Conservation (phyloP, 2,888 invertebrate genomes). For the Siphonodentalium dalli region DNA sequence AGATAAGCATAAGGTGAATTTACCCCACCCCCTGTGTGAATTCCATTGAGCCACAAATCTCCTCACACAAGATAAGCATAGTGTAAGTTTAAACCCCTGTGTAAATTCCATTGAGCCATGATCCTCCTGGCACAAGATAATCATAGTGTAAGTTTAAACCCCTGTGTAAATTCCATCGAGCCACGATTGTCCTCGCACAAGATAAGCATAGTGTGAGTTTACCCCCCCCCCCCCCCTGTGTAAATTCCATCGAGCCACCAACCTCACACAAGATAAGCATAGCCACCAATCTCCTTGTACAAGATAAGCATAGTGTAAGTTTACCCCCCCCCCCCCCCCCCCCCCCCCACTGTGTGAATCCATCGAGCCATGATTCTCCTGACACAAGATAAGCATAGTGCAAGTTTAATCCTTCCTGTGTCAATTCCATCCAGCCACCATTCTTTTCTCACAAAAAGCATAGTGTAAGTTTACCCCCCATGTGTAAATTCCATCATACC, state of each 20-base stretch:
- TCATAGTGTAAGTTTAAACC: too few species aligned
- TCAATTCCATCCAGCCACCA: conserved; percentile 94
- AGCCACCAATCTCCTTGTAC: conserved; percentile 89
- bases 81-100: too few species aligned
- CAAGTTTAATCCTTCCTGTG: conserved; percentile 95
- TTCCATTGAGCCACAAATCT: conserved; percentile 95
- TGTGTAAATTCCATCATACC: conserved; percentile 95
- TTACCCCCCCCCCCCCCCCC: too few species aligned
- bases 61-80: conserved; percentile 77
- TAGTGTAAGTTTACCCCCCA: too few species aligned
- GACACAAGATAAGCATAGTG: too few species aligned
- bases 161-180: conserved; percentile 94
- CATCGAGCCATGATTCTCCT: not conserved
- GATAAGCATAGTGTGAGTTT: conserved; percentile 69
- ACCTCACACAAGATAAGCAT: conserved; percentile 87
- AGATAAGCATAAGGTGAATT: conserved; percentile 68
- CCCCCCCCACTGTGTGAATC: too few species aligned
- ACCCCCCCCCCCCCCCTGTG: conserved; percentile 94
- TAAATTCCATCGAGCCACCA: conserved; percentile 94
- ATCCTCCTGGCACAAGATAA: not conserved
- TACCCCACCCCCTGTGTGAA: conserved; percentile 92
- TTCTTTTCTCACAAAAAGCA: too few species aligned
- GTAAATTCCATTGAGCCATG: not conserved
- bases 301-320: conserved; percentile 70
- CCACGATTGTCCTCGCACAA: conserved; percentile 89